Percentiles rank a stretch among this genome's conserved stretches.
phyloP scores from a whole-genome alignment of 2,797 vertebrate species.

The Sylvia borin region DNA sequence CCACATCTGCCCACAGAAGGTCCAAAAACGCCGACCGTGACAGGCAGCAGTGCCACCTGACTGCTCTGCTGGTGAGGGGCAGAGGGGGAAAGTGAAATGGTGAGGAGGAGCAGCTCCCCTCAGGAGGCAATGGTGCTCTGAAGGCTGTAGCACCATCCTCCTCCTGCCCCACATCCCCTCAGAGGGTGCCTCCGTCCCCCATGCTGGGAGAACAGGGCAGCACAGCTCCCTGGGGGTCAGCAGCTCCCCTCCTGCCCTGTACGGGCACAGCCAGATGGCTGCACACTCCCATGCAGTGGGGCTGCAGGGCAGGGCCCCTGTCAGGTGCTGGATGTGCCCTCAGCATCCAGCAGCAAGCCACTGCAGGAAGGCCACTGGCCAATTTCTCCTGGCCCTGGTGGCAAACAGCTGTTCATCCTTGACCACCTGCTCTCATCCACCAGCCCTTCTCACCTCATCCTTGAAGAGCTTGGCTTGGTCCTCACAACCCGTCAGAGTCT shows the following conservation, averaged over 20 bases:
- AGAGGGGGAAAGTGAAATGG: neutral
- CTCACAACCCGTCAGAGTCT: slow-evolving; percentile 94
- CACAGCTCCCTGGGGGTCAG: neutral
- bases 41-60: neutral
- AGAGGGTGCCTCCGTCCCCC: neutral
- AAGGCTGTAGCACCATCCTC: neutral
- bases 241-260: fast-evolving
- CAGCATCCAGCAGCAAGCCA: neutral
- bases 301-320: neutral
- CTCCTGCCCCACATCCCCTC: neutral
- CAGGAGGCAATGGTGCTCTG: neutral
- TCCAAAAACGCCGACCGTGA: fast-evolving
- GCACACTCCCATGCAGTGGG: neutral
- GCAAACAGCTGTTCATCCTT: neutral
- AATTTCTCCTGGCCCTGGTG: neutral
- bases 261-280: neutral
- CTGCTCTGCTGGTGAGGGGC: neutral
- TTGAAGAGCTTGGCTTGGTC: slow-evolving; percentile 95
- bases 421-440: neutral
- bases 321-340: neutral
- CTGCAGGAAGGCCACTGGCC: neutral
- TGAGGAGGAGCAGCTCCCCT: neutral
- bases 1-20: neutral
- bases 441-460: slow-evolving; percentile 87
- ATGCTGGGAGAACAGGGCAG: neutral